These are phyloP conservation scores for Vultur gryphus DNA, from an alignment of 2,797 vertebrate genomes.

Conservation along the genomic window DNA sequence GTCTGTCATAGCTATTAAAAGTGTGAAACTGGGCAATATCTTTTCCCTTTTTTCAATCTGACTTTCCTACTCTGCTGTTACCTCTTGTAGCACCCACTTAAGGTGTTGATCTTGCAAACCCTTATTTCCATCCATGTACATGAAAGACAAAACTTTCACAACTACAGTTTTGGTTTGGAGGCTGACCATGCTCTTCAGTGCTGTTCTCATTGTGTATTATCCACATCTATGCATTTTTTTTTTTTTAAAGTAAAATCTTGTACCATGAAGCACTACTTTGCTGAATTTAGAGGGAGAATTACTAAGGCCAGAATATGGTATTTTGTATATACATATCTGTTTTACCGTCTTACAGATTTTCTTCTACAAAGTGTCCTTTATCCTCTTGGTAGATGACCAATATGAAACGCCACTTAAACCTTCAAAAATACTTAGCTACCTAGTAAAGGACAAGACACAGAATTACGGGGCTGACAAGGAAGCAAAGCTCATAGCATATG, in stretches of 20 bases:
- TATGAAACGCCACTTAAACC: fast-evolving
- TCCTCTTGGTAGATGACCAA: neutral
- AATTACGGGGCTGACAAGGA: neutral
- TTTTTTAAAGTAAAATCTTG: neutral
- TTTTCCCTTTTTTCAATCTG: neutral
- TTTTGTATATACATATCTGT: neutral
- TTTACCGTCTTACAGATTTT: neutral
- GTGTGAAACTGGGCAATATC: neutral
- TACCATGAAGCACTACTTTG: neutral
- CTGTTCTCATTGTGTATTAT: neutral
- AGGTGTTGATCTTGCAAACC: neutral
- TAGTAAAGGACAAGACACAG: neutral
- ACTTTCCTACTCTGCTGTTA: neutral
- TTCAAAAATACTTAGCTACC: neutral
- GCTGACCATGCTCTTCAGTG: neutral
- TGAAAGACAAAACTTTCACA: neutral
- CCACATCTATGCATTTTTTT: no score
- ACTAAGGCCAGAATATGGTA: neutral
- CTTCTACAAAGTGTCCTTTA: neutral
- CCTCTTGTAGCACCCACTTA: neutral
- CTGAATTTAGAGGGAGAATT: neutral
- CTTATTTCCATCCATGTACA: neutral
- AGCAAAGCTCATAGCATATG: neutral
- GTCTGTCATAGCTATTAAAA: neutral
- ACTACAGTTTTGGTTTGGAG: neutral